Conservation (phyloP, 2,113 vertebrate genomes). For the Plecotus auritus region DNA sequence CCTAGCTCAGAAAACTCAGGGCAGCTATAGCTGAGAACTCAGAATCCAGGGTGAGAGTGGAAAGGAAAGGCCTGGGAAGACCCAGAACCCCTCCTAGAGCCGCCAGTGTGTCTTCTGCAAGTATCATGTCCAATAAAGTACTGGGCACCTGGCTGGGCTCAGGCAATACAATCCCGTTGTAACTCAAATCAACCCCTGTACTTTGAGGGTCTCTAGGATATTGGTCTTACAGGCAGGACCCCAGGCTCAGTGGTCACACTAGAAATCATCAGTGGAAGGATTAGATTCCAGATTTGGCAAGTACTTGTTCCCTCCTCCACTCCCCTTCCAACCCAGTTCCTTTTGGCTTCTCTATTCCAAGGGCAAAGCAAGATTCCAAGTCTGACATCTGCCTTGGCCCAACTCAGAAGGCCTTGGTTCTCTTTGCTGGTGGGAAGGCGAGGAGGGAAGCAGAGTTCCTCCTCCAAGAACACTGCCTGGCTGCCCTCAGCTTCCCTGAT, state of each 20-base stretch:
- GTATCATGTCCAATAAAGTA: fast-evolving
- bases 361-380: background rate
- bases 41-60: fast-evolving
- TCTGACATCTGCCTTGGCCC: background rate
- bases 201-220: background rate
- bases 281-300: background rate
- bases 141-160: background rate
- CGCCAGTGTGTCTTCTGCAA: fast-evolving
- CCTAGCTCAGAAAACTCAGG: background rate
- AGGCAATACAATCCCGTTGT: fast-evolving
- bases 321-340: background rate
- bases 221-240: background rate
- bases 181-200: background rate
- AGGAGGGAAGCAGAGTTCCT: background rate
- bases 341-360: background rate
- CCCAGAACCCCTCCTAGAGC: background rate
- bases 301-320: background rate
- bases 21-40: too few relatives aligned
- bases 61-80: background rate
- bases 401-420: background rate
- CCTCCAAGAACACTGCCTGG: background rate
- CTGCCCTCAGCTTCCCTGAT: background rate
- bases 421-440: background rate
- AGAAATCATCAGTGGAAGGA: fast-evolving
- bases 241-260: background rate